These are phyloP conservation scores for Psittacula cyanocephala DNA, from an alignment of 2,113 vertebrate genomes.

Conservation along the genomic window DNA sequence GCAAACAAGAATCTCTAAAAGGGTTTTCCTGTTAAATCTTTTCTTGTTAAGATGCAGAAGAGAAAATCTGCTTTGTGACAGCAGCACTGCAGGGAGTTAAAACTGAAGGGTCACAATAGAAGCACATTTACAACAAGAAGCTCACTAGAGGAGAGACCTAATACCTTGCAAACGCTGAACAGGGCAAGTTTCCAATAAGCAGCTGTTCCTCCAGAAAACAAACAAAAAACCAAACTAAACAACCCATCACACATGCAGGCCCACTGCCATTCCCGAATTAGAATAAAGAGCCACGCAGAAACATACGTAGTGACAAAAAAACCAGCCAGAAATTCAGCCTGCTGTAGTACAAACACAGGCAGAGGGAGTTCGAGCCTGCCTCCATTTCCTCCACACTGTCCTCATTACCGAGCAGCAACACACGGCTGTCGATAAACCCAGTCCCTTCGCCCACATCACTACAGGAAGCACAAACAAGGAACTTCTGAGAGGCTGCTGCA, in stretches of 20 bases:
- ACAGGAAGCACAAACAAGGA: neutral
- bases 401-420: neutral
- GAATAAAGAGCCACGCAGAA: neutral
- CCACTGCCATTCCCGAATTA: rapidly evolving
- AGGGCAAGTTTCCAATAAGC: neutral
- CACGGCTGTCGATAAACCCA: rapidly evolving
- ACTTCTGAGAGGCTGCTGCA: neutral
- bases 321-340: neutral
- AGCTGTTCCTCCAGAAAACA: neutral
- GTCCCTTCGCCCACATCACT: rapidly evolving
- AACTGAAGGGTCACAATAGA: neutral
- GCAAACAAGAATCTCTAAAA: neutral
- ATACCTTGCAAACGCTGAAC: neutral
- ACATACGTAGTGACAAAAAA: neutral
- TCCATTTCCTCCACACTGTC: neutral
- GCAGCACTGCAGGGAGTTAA: neutral
- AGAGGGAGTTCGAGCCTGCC: neutral
- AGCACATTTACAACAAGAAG: neutral
- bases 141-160: neutral
- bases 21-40: slow-evolving; percentile 39
- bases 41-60: neutral
- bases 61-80: slow-evolving; percentile 57
- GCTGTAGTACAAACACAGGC: neutral
- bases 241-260: neutral
- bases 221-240: neutral